Base-by-base conservation (phyloP, 2,888 invertebrate species). In the Stenolophus ochropezus region DNA sequence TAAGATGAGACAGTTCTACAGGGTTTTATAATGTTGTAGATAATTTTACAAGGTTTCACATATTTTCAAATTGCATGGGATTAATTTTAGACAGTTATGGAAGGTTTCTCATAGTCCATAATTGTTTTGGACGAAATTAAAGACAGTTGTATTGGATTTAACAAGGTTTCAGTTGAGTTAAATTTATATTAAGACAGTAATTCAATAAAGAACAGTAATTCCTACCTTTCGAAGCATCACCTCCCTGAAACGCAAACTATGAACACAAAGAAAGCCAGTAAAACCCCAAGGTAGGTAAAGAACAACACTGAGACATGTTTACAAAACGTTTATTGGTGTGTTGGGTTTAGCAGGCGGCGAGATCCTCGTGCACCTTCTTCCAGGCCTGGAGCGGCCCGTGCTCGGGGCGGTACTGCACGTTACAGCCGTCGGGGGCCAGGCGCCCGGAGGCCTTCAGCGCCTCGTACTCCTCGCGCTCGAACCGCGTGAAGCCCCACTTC, bases 401-500 rank as follows among this genome's bases (percentile, higher is more conserved):
- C 89, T 97, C 95, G 1, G 98, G 96, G 83, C 96, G 93, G 91
- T 98, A 99, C 91, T 96, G 95, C 53, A 98, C 98, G 87, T 95
- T 97, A 89, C 97, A 97, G 85, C 99, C 99, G 89, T 99, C 99
- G 61, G 92, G 94, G 75, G 96, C 94, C 82, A 99, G 92, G 78
- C 95, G 93, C 81, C 96, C 96, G 14, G 95, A 94, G 42, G 92
- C 93, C 86, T 96, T 94, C 89, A 98, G 92, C 83, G 92, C 92
- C 89, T 98, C 97, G 87, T 95, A 99, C 82, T 94, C 95, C 42
- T 94, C 96, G 81, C 96, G 94, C 83, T 98, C 96, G 90, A 97
- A 99, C 90, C 97, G 98, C 20, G 99, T 99, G 91, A 99, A 99
- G 82, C 99, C 99, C 97, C 98, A 99, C 89, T 97, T 98, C 91